phyloP scores from a whole-genome alignment of 92 coral and sea anemone species.

The Muricea muricata region DNA sequence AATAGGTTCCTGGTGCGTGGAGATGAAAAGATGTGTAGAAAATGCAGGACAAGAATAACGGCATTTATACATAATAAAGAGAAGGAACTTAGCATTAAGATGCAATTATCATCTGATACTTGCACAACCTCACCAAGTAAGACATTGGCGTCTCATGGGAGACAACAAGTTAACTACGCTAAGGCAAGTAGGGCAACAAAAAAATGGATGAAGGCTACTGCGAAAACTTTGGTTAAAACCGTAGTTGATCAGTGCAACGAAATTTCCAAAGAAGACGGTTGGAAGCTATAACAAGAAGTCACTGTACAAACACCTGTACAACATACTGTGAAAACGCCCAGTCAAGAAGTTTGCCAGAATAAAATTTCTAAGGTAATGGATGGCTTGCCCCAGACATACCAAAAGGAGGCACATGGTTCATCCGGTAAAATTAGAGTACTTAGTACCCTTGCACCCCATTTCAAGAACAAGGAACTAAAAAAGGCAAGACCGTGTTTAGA shows the following conservation, averaged over 20 bases:
- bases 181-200: slow-evolving; percentile 21
- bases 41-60: slow-evolving; percentile 8
- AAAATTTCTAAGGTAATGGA: neutral
- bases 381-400: neutral
- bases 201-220: slow-evolving; percentile 19
- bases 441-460: slow-evolving; percentile 58
- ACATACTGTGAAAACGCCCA: neutral
- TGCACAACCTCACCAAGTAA: neutral
- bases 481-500: slow-evolving; percentile 29
- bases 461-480: slow-evolving; percentile 50
- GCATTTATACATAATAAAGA: neutral
- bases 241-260: neutral
- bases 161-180: neutral
- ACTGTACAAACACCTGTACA: slow-evolving; percentile 1
- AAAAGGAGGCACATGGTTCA: neutral
- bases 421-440: neutral
- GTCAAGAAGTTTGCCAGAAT: neutral
- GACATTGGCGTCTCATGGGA: neutral
- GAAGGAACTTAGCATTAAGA: neutral
- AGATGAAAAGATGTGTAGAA: slow-evolving; percentile 17
- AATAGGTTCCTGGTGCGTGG: neutral
- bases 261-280: slow-evolving; percentile 1
- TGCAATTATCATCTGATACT: neutral
- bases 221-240: neutral
- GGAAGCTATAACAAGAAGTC: neutral